These are phyloP conservation scores for Nysson spinosus DNA, from an alignment of 2,888 invertebrate species.

Conservation along the genomic window DNA sequence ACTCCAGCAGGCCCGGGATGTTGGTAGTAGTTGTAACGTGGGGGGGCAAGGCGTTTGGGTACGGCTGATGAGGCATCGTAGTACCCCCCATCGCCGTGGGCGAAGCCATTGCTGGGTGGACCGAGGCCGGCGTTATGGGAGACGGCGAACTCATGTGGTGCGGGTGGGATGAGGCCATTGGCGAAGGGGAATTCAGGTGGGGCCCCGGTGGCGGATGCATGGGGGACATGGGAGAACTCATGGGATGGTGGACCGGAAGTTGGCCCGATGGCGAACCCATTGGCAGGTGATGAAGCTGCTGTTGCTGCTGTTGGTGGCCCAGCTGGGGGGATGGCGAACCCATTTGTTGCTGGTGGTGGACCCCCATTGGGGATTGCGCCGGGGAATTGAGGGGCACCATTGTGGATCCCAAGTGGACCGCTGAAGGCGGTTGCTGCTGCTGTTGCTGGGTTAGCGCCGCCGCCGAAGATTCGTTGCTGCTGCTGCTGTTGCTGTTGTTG, in stretches of 20 bases:
- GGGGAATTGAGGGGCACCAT: slow-evolving; percentile 79
- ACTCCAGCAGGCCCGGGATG: slow-evolving; percentile 75
- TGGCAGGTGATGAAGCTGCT: slow-evolving; percentile 79
- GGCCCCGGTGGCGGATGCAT: slow-evolving; percentile 68
- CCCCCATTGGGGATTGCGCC: slow-evolving; percentile 63
- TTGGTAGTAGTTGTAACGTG: slow-evolving; percentile 86
- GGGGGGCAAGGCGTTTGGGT: slow-evolving; percentile 93
- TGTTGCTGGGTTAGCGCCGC: slow-evolving; percentile 79
- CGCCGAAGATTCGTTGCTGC: slow-evolving; percentile 69
- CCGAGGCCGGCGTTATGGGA: slow-evolving; percentile 76
- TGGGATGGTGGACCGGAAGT: slow-evolving; percentile 71
- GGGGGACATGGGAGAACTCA: slow-evolving; percentile 73
- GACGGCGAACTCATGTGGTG: slow-evolving; percentile 76
- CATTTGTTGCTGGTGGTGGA: slow-evolving; percentile 78
- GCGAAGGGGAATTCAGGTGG: slow-evolving; percentile 74
- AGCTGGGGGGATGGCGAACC: slow-evolving; percentile 80
- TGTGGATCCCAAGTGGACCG: slow-evolving; percentile 66
- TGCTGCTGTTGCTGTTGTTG: slow-evolving; percentile 74
- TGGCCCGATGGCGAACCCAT: slow-evolving; percentile 78
- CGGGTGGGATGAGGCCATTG: slow-evolving; percentile 71
- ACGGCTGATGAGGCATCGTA: slow-evolving; percentile 79
- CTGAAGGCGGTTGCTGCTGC: slow-evolving; percentile 77
- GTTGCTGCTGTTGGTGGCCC: slow-evolving; percentile 77
- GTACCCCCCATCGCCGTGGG: slow-evolving; percentile 74
- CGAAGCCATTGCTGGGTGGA: slow-evolving; percentile 70